phyloP scores from a whole-genome alignment of 2,888 invertebrate species.

The Drosophila kambysellisi region DNA sequence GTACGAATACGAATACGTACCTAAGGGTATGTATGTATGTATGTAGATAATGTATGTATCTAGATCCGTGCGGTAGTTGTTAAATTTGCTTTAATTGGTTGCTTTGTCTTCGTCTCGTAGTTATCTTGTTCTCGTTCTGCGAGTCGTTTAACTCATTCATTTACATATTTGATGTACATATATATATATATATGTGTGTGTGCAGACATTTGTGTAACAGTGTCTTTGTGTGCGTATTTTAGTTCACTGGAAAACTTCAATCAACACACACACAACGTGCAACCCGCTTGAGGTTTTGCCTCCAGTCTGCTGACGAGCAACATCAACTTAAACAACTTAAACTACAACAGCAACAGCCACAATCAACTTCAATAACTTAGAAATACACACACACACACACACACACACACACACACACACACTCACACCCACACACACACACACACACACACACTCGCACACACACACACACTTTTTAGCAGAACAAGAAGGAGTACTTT shows the following conservation, averaged over 20 bases:
- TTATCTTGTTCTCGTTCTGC: conserved; percentile 1
- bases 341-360: conserved; percentile 41
- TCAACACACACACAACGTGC: conserved; percentile 63
- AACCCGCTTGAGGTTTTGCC: conserved; percentile 53
- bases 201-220: background rate
- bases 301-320: conserved; percentile 6
- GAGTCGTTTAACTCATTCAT: conserved; percentile 38
- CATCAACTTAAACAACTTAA: conserved; percentile 10
- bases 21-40: background rate
- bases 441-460: background rate
- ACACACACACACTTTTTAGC: background rate
- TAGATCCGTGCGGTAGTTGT: conserved; percentile 9
- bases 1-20: background rate
- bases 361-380: conserved; percentile 64
- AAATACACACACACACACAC: conserved; percentile 15
- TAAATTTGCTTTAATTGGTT: conserved; percentile 34
- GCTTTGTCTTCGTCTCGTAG: conserved; percentile 5
- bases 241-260: conserved; percentile 60
- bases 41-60: background rate
- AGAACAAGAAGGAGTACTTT: background rate
- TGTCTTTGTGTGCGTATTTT: conserved; percentile 1
- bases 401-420: background rate
- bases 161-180: conserved; percentile 40
- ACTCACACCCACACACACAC: background rate
- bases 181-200: background rate